Base-by-base conservation (phyloP, 2,113 vertebrate genomes). In the Ranitomeya imitator region DNA sequence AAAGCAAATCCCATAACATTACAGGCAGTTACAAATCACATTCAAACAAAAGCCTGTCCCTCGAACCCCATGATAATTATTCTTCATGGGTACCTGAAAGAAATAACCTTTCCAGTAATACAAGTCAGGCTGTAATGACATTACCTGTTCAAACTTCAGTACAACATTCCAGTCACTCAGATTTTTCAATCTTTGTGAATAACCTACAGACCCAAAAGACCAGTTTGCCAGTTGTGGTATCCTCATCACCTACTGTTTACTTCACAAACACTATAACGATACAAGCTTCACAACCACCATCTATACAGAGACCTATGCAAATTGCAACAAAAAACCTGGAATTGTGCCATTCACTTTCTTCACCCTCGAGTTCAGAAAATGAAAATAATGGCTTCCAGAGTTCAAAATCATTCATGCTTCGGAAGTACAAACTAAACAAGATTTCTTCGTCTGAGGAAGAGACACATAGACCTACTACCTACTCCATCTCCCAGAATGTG, bases 401-500 rank as follows among this genome's bases (percentile, higher is more conserved):
- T 89, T 95, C 95, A 0, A 90, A 91, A 61, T 92, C 91, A 3
- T 95, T 95, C 90, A 93, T 95, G 91, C 93, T 94, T 86, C 94
- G 92, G 26, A 96, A 96, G 71, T 95, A 92, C 91, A 95, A 94
- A 90, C 91, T 95, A 51, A 90, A 92, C 23, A 90, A 89, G 65
- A 61, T 79, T 51, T 79, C 71, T 0, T 57, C 83, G 0, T 0
- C 74, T 21, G 78, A 57, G 6, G 77, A 26, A 60, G 61, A 79
- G 31, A 37, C 3, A 21, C 90, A 5, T 31, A 11, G 31, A 78
- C 4, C 26, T 0, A 0, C 0, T 52, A 51, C 3, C 16, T 51
- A 65, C 16, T 31, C 83, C 23, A 2, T 54, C 37, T 31, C 67
- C 12, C 14, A 37, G 6, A 5, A 14, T 9, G 15, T 71, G 59